Conservation (phyloP, 2,113 vertebrate species). For the Scartelaos histophorus region DNA sequence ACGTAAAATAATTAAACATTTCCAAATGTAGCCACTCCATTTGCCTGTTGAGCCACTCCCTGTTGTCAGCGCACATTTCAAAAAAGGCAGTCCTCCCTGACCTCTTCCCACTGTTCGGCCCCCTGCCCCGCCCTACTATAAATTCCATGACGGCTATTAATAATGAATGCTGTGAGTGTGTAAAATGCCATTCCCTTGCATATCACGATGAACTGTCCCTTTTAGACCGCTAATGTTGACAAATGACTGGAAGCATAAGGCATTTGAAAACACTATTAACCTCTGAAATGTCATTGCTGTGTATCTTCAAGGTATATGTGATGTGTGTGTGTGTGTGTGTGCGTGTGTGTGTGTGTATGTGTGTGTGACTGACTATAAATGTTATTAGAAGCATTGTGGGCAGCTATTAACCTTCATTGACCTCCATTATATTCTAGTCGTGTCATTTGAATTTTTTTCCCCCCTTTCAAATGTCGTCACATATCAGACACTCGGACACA, state of each 20-base stretch:
- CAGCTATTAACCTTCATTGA: slow-evolving; percentile 42
- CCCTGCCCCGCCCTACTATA: slow-evolving; percentile 12
- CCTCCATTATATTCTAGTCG: slow-evolving; percentile 51
- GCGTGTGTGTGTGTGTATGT: not conserved
- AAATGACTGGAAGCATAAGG: slow-evolving; percentile 57
- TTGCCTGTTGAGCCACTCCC: slow-evolving; percentile 8
- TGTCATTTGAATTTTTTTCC: slow-evolving; percentile 21
- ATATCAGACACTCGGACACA: slow-evolving; percentile 21
- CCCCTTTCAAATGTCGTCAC: slow-evolving; percentile 37
- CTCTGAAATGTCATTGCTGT: slow-evolving; percentile 47
- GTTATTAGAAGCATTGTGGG: slow-evolving; percentile 22
- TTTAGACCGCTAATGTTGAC: slow-evolving; percentile 64
- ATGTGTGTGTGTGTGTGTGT: not conserved
- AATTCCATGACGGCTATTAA: slow-evolving; percentile 60
- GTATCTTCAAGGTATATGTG: not conserved
- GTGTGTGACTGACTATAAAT: slow-evolving; percentile 20
- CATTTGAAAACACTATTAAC: slow-evolving; percentile 56
- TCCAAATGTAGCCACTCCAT: not conserved
- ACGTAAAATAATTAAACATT: not conserved
- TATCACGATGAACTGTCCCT: slow-evolving; percentile 53
- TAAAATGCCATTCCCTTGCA: slow-evolving; percentile 63
- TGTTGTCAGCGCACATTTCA: slow-evolving; percentile 28
- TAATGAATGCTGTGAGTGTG: slow-evolving; percentile 63
- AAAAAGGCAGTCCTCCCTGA: slow-evolving; percentile 9
- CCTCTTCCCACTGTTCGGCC: slow-evolving; percentile 8